Evolutionary conservation across 2,888 invertebrate species (phyloP).

Genomic region (Synanthedon andrenaeformis): DNA sequence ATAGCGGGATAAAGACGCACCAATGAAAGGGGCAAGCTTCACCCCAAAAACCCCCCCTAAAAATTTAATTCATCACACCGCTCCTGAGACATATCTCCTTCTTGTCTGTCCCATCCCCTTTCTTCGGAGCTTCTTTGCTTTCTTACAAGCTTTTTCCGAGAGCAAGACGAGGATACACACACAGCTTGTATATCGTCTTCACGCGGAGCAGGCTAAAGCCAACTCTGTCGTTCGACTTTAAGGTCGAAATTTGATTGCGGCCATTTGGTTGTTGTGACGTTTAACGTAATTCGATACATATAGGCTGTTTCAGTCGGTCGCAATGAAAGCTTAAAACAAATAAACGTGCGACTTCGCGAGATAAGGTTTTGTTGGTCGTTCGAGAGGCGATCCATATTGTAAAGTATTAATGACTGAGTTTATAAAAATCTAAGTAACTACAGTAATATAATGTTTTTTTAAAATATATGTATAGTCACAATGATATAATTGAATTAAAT

Average conservation of each 20-base stretch:
- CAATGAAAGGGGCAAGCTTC: slow-evolving; percentile 44
- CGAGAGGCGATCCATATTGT: slow-evolving; percentile 15
- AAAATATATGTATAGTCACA: too few species aligned
- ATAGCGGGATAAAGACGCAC: slow-evolving; percentile 57
- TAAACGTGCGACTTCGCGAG: slow-evolving; percentile 50
- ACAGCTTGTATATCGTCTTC: slow-evolving; percentile 30
- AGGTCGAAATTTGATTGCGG: slow-evolving; percentile 7
- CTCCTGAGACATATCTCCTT: slow-evolving; percentile 63
- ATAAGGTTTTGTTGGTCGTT: slow-evolving; percentile 62
- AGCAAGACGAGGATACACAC: slow-evolving; percentile 30
- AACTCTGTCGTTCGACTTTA: neutral
- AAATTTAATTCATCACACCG: slow-evolving; percentile 70
- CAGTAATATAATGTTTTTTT: too few species aligned
- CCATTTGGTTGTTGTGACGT: slow-evolving; percentile 16
- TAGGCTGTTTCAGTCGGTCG: slow-evolving; percentile 62
- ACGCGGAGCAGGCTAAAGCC: slow-evolving; percentile 8
- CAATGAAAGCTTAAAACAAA: slow-evolving; percentile 67
- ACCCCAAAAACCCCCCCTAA: slow-evolving; percentile 59
- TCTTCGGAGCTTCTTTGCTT: slow-evolving; percentile 67
- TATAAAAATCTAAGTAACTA: too few species aligned
- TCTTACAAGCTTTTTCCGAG: slow-evolving; percentile 66
- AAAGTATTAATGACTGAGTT: too few species aligned
- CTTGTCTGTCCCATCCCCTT: slow-evolving; percentile 2
- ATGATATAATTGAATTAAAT: too few species aligned
- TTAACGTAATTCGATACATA: slow-evolving; percentile 29